These are phyloP conservation scores for Pomacea maculata DNA, from an alignment of 1,140 invertebrate genomes.

Conservation along the genomic window DNA sequence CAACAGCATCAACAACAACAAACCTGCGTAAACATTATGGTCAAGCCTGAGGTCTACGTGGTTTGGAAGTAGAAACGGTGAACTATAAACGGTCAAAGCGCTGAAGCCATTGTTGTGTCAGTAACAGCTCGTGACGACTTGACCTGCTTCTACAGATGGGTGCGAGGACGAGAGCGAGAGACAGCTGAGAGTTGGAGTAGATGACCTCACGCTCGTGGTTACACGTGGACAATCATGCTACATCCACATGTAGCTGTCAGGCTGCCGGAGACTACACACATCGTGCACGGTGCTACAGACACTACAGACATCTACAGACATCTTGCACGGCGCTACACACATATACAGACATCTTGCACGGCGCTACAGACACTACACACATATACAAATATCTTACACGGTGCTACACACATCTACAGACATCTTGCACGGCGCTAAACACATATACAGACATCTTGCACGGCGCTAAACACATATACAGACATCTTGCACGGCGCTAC, in stretches of 20 bases:
- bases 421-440: background rate
- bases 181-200: too few relatives aligned
- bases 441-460: background rate
- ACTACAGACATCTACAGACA: background rate
- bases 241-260: background rate
- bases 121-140: too few relatives aligned
- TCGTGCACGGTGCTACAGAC: background rate
- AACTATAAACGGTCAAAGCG: too few relatives aligned
- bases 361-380: background rate
- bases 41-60: too few relatives aligned
- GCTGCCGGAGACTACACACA: background rate
- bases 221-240: too few relatives aligned
- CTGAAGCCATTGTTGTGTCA: too few relatives aligned
- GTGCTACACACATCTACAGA: background rate
- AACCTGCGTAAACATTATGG: too few relatives aligned
- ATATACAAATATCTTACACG: background rate
- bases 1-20: too few relatives aligned
- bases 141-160: too few relatives aligned
- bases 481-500: background rate
- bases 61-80: too few relatives aligned
- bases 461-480: background rate
- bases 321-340: background rate
- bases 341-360: background rate
- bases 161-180: too few relatives aligned
- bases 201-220: too few relatives aligned